Percentiles rank a stretch among this genome's conserved stretches.
Evolutionary conservation across 2,888 invertebrate genomes (phyloP).

Genomic region (Pristionchus fissidentatus): DNA sequence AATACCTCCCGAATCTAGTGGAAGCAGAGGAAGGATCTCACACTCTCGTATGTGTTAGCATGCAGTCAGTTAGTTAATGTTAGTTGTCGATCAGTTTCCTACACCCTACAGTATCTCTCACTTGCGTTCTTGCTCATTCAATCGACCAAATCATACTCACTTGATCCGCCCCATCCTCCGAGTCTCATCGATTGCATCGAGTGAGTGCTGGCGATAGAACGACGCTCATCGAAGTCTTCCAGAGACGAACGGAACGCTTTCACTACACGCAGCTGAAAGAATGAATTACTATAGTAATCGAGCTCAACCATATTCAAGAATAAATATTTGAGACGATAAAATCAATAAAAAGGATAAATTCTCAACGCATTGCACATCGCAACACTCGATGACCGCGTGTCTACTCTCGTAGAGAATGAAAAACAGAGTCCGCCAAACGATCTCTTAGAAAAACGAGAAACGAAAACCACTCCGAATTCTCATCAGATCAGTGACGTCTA

Average conservation of each 20-base stretch:
- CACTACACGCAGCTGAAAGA: constrained; percentile 95
- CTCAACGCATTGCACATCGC: background rate
- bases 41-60: background rate
- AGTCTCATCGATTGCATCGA: constrained; percentile 81
- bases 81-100: background rate
- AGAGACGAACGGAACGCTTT: constrained; percentile 99
- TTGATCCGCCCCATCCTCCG: constrained; percentile 55
- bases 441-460: constrained; percentile 4
- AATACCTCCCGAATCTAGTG: constrained; percentile 4
- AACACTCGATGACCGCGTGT: constrained; percentile 18
- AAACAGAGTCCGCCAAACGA: constrained; percentile 18
- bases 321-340: background rate
- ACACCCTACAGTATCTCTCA: background rate
- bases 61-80: constrained; percentile 30
- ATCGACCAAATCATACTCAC: background rate
- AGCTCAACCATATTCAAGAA: background rate
- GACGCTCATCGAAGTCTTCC: constrained; percentile 99
- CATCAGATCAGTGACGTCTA: background rate
- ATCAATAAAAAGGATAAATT: constrained; percentile 2
- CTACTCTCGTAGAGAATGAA: constrained; percentile 18
- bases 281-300: background rate
- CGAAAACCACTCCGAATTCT: constrained; percentile 7
- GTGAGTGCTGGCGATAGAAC: constrained; percentile 96
- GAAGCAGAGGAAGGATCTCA: constrained; percentile 4
- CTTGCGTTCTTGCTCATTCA: constrained; percentile 9